Base-by-base conservation (phyloP, 2,888 invertebrate species). In the Strigamia maritima region DNA sequence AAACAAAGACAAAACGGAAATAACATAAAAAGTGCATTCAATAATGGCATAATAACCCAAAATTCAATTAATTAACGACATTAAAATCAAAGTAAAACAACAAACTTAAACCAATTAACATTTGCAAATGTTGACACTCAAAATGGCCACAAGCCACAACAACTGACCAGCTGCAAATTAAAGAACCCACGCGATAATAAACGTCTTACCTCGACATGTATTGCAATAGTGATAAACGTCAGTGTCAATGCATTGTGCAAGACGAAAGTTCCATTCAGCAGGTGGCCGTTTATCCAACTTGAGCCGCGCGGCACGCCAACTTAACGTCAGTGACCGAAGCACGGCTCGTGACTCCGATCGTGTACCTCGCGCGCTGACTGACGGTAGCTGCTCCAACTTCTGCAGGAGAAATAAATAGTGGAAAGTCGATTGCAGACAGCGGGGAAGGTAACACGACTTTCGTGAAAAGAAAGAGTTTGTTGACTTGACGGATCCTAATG, bases 281-380 rank as follows among this genome's bases (percentile, higher is more conserved):
- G 70, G 70, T 70, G 70, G 70, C 70, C 70, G 70, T 70, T 70
- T 70, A 70, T 70, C 70, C 70, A 70, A 70, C 70, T 24, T 70
- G 26, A 70, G 70, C 70, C 70, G 16, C 65, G 70, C 70, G 70
- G 70, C 70, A 26, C 70, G 28, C 70, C 12, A 26, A 70, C 70
- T 28, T 28, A 70, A 28, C 70, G n/a, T 70, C 70, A 70, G n/a
- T 70, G 70, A 70, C 70, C 70, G 70, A 12, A 26, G 70, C 70
- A 26, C 70, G 70, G 70, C 12, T 70, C 70, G 70, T 70, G 70
- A 70, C 70, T 70, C 70, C 70, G 70, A 28, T 26, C 70, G 70
- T 70, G 70, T 70, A 26, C 70, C 28, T 28, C 70, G 70, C 70
- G 70, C 70, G 70, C 70, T 70, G 70, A 70, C 70, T 70, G 70